Evolutionary conservation across 1,140 invertebrate genomes (phyloP).

Genomic region (Procambarus clarkii): DNA sequence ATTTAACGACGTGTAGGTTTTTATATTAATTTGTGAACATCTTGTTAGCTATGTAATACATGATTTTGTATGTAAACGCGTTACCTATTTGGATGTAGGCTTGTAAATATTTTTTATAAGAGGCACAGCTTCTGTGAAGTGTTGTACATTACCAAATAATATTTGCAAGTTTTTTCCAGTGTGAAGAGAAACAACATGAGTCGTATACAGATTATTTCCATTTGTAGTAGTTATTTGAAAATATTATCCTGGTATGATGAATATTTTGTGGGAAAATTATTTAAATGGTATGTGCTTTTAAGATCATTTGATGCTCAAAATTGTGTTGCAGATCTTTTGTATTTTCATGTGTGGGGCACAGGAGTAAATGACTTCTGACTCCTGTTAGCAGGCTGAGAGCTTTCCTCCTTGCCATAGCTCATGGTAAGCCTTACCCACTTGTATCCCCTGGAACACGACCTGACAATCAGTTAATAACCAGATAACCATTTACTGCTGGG

Average conservation of each 20-base stretch:
- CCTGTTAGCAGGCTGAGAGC: too few relatives aligned
- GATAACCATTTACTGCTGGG: too few relatives aligned
- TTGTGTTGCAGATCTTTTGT: neutral
- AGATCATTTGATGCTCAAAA: slow-evolving; percentile 1
- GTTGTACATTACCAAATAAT: slow-evolving; percentile 1
- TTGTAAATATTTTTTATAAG: slow-evolving; percentile 11
- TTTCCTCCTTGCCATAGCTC: too few relatives aligned
- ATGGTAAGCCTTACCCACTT: too few relatives aligned
- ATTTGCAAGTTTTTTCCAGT: neutral
- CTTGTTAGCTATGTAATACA: slow-evolving; percentile 9
- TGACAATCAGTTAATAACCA: too few relatives aligned
- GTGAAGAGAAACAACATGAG: neutral
- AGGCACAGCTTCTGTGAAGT: slow-evolving; percentile 13
- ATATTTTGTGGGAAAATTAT: neutral
- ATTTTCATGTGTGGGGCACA: neutral
- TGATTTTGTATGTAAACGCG: neutral
- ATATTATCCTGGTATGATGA: neutral
- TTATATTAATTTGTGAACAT: neutral
- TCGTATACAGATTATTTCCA: neutral
- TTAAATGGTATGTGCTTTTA: neutral
- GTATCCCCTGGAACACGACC: too few relatives aligned
- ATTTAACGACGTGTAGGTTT: slow-evolving; percentile 52
- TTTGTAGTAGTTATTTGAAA: neutral
- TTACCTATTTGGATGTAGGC: slow-evolving; percentile 11
- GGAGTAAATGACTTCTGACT: too few relatives aligned